Conservation (phyloP, 2,797 vertebrate genomes). For the Megaceryle alcyon region DNA sequence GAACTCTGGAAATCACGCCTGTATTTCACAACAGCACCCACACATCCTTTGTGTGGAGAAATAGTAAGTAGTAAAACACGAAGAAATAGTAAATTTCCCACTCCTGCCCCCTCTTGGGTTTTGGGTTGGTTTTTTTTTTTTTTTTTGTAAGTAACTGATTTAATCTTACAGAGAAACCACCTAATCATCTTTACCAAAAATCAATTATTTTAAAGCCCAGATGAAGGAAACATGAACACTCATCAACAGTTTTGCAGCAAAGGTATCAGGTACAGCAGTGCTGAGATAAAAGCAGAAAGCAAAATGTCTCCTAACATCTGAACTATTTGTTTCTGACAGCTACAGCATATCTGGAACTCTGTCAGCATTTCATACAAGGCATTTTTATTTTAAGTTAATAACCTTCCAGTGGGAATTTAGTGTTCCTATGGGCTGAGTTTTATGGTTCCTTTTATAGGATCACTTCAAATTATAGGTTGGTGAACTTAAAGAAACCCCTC, state of each 20-base stretch:
- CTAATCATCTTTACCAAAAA: not conserved
- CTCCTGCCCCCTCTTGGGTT: not conserved
- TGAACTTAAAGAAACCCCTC: conserved; percentile 78
- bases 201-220: not conserved
- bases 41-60: not conserved
- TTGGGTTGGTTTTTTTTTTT: too few species aligned
- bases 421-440: conserved; percentile 73
- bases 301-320: not conserved
- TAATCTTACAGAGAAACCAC: not conserved
- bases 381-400: conserved; percentile 80
- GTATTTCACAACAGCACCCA: not conserved
- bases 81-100: not conserved
- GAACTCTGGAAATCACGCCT: not conserved
- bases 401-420: conserved; percentile 74
- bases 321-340: not conserved
- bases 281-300: not conserved
- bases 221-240: not conserved
- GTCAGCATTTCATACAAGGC: conserved; percentile 49
- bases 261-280: not conserved
- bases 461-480: conserved; percentile 73
- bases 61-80: not conserved
- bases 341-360: conserved; percentile 33
- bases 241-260: not conserved
- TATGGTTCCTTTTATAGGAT: conserved; percentile 77
- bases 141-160: not conserved